These are phyloP conservation scores for Brachionus calyciflorus DNA, from an alignment of 1,140 invertebrate genomes.

Conservation along the genomic window DNA sequence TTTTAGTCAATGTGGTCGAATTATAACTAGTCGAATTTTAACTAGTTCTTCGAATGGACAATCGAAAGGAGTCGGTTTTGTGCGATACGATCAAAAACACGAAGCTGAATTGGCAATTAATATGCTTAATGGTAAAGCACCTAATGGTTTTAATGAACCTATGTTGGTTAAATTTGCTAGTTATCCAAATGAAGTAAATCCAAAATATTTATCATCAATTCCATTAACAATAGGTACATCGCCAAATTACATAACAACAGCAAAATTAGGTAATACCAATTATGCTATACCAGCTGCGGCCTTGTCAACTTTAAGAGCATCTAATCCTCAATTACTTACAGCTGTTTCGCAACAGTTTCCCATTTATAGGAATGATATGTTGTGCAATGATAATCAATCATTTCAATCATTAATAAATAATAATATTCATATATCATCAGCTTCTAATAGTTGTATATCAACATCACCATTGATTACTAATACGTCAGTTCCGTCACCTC, in stretches of 20 bases:
- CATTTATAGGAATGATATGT: slow-evolving; percentile 22
- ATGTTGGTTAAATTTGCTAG: slow-evolving; percentile 99
- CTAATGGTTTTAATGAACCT: slow-evolving; percentile 85
- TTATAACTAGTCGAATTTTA: slow-evolving; percentile 95
- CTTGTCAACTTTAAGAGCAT: background rate
- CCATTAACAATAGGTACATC: background rate
- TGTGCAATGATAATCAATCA: slow-evolving; percentile 4
- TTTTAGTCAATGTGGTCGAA: slow-evolving; percentile 91
- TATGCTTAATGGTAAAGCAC: slow-evolving; percentile 90
- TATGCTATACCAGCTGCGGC: slow-evolving; percentile 5
- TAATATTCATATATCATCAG: background rate
- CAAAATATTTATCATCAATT: background rate
- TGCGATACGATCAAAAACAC: slow-evolving; percentile 92
- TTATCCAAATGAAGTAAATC: slow-evolving; percentile 62
- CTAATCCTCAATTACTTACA: background rate
- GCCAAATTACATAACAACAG: background rate
- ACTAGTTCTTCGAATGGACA: slow-evolving; percentile 87
- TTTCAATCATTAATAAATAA: background rate
- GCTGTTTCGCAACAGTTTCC: background rate
- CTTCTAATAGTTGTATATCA: background rate
- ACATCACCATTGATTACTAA: background rate
- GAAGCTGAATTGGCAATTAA: slow-evolving; percentile 96
- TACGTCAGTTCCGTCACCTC: background rate
- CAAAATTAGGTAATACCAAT: background rate
- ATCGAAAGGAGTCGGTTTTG: slow-evolving; percentile 98